These are phyloP conservation scores for Micropterix aruncella DNA, from an alignment of 2,888 invertebrate species.

Conservation along the genomic window DNA sequence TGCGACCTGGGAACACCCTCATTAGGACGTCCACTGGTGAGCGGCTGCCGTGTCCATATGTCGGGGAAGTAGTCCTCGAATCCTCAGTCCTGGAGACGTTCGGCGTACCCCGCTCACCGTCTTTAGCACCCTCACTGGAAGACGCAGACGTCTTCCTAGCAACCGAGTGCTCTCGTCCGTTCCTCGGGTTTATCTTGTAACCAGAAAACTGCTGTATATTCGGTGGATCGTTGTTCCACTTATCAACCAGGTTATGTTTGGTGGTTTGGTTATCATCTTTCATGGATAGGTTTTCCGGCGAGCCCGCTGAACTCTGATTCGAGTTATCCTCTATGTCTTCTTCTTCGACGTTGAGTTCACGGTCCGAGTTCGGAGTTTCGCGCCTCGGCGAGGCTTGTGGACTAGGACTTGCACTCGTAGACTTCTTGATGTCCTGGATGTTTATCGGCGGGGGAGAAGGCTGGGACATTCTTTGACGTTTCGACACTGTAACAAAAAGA, in stretches of 20 bases:
- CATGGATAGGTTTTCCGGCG: slow-evolving; percentile 71
- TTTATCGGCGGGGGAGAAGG: slow-evolving; percentile 25
- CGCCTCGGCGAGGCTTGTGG: slow-evolving; percentile 28
- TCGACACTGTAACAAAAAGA: slow-evolving; percentile 24
- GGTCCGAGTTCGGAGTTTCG: slow-evolving; percentile 27
- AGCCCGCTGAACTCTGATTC: slow-evolving; percentile 35
- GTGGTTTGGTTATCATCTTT: slow-evolving; percentile 32
- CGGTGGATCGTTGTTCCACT: slow-evolving; percentile 7
- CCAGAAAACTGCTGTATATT: slow-evolving; percentile 16
- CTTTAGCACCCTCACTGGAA: slow-evolving; percentile 18
- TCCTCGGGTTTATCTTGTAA: slow-evolving; percentile 17
- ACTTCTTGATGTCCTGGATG: slow-evolving; percentile 22
- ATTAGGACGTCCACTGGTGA: slow-evolving; percentile 80
- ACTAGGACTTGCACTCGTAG: slow-evolving; percentile 22
- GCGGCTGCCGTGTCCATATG: slow-evolving; percentile 29
- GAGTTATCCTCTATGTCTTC: slow-evolving; percentile 31
- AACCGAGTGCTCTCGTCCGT: slow-evolving; percentile 13
- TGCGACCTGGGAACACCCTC: slow-evolving; percentile 79
- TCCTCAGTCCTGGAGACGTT: slow-evolving; percentile 17
- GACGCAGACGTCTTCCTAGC: slow-evolving; percentile 4
- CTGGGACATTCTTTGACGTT: slow-evolving; percentile 34
- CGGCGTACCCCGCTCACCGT: slow-evolving; percentile 17
- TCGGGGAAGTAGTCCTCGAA: slow-evolving; percentile 14
- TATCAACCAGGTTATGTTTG: slow-evolving; percentile 19
- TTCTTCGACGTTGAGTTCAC: slow-evolving; percentile 41